Conservation (phyloP, 2,113 vertebrate species). For the Ovis aries region ARS-UI_Ramb_v3.0 NC_056061.1:32622501-32623000, state of each 20-base stretch:
- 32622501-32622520: not conserved
- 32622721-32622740: not conserved
- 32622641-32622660: not conserved
- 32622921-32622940: constrained; percentile 16
- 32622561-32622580: not conserved
- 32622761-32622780: not conserved
- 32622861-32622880: not conserved
- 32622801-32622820: not conserved
- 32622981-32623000: not conserved
- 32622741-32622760: not conserved
- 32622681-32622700: not conserved
- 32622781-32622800: not conserved
- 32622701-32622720: not conserved
- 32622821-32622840: constrained; percentile 33
- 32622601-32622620: not conserved
- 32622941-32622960: constrained; percentile 52
- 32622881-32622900: constrained; percentile 16
- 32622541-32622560: not conserved
- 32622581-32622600: not conserved
- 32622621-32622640: not conserved
- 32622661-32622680: not conserved
- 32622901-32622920: not conserved
- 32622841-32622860: not conserved
- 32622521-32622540: not conserved
- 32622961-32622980: not conserved